Evolutionary conservation across 1,140 invertebrate species (phyloP), one percentile per base, ranked within the genome.

Genomic region (Saccostrea cuccullata): DNA sequence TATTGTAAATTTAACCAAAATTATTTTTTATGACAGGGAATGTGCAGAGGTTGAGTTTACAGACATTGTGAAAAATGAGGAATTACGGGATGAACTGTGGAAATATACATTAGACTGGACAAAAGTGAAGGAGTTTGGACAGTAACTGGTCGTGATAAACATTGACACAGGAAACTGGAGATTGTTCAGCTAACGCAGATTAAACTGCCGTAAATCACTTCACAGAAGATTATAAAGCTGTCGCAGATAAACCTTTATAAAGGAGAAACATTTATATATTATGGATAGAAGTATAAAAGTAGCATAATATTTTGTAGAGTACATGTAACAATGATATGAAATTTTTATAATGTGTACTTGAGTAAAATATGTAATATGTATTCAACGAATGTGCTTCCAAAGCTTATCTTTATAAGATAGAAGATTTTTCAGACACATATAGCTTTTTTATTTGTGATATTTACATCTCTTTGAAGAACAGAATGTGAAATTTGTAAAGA

Each of bases 71-170:
- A 40, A 83, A 55, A 88, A 92, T 87, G 89, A 83, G 56, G 90
- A 91, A 73, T 82, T 92, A 17, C 89, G 89, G 82, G 87, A 92
- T 26, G 90, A 90, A 36, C 70, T 93, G 20, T 92, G 91, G 86
- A 85, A 88, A 86, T 86, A 92, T 77, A 88, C 92, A n/a, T 20
- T 92, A 55, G 89, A 92, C 67, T 91, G 92, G 92, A 92, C 89
- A n/a, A 85, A 90, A 30, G 47, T 90, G 60, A 86, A 89, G 56
- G 67, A 91, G 84, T 87, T 88, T 82, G 89, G 87, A 36, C 70
- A 77, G 70, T 77, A 77, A 36, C 26, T 36, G 12, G 26, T 12
- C 15, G 13, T 40, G 9, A 13, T 15, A 20, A 20, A 30, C 23
- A 0, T 5, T 15, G 36, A 3, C 23, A 77, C 70, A 77, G 70